Base-by-base conservation (phyloP, 1,140 invertebrate genomes). In the Sesamia nonagrioides region DNA sequence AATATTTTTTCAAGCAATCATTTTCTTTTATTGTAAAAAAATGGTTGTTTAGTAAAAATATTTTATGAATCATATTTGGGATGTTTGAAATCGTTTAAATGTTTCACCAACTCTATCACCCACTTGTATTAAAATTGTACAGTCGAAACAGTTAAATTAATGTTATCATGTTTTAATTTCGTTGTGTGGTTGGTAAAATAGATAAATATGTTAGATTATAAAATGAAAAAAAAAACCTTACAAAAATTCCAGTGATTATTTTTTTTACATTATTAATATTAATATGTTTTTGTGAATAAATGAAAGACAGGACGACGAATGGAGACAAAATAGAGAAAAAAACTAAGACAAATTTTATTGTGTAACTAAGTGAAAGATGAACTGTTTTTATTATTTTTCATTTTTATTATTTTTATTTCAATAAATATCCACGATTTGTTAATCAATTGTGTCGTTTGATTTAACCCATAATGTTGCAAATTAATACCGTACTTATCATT, bases 321-420 rank as follows among this genome's bases (percentile, higher is more conserved):
- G 88, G 89, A 87, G 87, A 88, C 87, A 88, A 90, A 90, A 89
- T 92, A 91, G 86, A 82, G 81, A 87, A 93, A 88, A 86, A 83
- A 86, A 87, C 80, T 92, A 94, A 93, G 87, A 93, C 91, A 94
- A 94, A 94, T 94, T 94, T 92, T 94, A 94, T 94, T 89, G 89
- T 93, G 92, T 93, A 94, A 92, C 86, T 88, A 92, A 79, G 89
- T 93, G 89, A 93, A 94, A 94, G 90, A 92, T 90, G 88, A 94
- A 94, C 92, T 94, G 93, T 94, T 94, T 94, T 94, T 94, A 94
- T 94, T 94, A 94, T 94, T 94, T 93, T 94, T 94, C 92, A 93
- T 94, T 94, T 93, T 94, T 94, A 94, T 94, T 94, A 94, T 94
- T 94, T 93, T 94, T 94, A 94, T 94, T 94, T 93, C 92, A 94